Conservation (phyloP, 2,888 invertebrate species). For the Drosophila heteroneura region DNA sequence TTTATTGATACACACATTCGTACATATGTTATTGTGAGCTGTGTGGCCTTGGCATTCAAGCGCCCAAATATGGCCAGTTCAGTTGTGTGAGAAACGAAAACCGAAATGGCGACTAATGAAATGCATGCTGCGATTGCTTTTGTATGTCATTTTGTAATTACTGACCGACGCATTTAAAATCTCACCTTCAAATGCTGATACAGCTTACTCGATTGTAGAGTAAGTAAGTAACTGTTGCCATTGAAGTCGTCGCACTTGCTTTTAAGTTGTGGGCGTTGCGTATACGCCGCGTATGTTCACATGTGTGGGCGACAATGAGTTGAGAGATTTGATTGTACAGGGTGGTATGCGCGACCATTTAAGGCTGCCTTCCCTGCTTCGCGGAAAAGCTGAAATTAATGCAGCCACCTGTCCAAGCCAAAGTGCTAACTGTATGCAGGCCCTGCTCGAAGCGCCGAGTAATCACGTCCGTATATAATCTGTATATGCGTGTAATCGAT, state of each 20-base stretch:
- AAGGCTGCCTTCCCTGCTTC: constrained; percentile 37
- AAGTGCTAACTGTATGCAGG: constrained; percentile 44
- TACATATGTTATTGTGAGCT: constrained; percentile 33
- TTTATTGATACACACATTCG: constrained; percentile 19
- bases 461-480: constrained; percentile 13
- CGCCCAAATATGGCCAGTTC: constrained; percentile 72
- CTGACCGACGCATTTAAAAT: constrained; percentile 32
- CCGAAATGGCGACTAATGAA: constrained; percentile 45
- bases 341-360: constrained; percentile 46
- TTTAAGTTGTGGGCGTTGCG: constrained; percentile 53
- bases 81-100: constrained; percentile 59
- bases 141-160: constrained; percentile 44
- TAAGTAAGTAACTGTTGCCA: constrained; percentile 28
- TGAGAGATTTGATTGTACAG: constrained; percentile 19
- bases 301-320: constrained; percentile 36
- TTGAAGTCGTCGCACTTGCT: constrained; percentile 40
- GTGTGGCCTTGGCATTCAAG: constrained; percentile 76
- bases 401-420: constrained; percentile 45
- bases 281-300: constrained; percentile 45
- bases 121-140: constrained; percentile 44
- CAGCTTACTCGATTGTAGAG: not conserved
- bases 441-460: constrained; percentile 57
- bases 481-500: constrained; percentile 43
- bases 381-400: constrained; percentile 55
- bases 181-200: constrained; percentile 33